phyloP scores from a whole-genome alignment of 2,113 vertebrate genomes.

The Crotalus horridus region DNA sequence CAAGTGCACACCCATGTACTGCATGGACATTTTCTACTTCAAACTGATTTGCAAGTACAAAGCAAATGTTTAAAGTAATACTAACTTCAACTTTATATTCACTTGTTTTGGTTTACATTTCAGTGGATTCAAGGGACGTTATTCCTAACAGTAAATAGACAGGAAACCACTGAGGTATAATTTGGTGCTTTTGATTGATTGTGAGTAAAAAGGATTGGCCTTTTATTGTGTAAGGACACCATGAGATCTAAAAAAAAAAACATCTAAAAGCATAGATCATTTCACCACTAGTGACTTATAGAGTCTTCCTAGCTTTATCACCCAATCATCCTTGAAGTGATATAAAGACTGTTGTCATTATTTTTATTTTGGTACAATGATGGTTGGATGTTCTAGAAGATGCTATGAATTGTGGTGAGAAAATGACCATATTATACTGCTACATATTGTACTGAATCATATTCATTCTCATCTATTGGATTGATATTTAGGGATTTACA shows the following conservation, averaged over 20 bases:
- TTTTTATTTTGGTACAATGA: background rate
- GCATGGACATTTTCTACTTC: background rate
- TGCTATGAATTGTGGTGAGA: background rate
- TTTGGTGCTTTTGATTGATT: background rate
- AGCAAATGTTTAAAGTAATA: background rate
- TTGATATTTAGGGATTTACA: background rate
- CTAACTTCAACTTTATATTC: background rate
- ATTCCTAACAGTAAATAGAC: background rate
- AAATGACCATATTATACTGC: background rate
- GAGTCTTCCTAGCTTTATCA: background rate
- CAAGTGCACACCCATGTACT: background rate
- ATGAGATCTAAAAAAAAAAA: background rate
- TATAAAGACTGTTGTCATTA: background rate
- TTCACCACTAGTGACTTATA: background rate
- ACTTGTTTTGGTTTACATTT: background rate
- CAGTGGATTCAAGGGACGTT: background rate
- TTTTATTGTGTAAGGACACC: background rate
- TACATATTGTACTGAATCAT: background rate
- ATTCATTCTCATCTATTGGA: background rate
- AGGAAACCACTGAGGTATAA: background rate
- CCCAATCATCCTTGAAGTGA: background rate
- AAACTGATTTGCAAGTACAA: background rate
- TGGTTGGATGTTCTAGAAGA: background rate
- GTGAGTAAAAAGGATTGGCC: background rate
- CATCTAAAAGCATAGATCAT: background rate